Base-by-base conservation (phyloP, 2,113 vertebrate genomes). In the Mungos mungo region DNA sequence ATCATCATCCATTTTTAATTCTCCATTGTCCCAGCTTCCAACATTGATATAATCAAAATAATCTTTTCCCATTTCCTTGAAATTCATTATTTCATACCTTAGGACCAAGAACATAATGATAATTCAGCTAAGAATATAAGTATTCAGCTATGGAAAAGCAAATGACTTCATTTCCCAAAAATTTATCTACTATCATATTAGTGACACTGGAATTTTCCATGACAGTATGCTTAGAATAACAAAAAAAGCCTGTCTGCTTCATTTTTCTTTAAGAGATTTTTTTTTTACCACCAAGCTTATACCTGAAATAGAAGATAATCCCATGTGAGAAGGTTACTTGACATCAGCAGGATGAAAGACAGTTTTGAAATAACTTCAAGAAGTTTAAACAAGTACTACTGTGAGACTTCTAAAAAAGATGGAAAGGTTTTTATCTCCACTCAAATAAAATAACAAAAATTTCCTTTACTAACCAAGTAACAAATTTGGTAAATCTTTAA, bases 61-160 rank as follows among this genome's bases (percentile, higher is more conserved):
- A 97, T 99, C 99, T 97, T 99, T 99, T 14, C 99, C 99, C 99
- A 99, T 99, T 99, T 99, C 99, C 98, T 99, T 99, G 97, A 99
- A 99, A 98, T 99, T 99, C 99, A 99, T 99, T 86, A 99, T 99
- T 98, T 99, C 99, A 92, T 99, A 99, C 98, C 99, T 99, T 98
- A 97, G 69, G 88, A 98, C 98, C 6, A 88, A 98, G 65, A 98
- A 35, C 89, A 96, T 97, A 4, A 12, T 88, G 35, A 54, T 98
- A n/a, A 97, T 45, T 96, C 5, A 96, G 7, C 2, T 97, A 66
- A 93, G 10, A 90, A n/a, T 13, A 84, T 96, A 96, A 25, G 7
- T 65, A 60, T 81, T 93, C 7, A 81, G 65, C 66, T 87, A 86
- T 82, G 35, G 95, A 60, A 60, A 82, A 54, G 3, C 4, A 72